Evolutionary conservation across 2,888 invertebrate genomes (phyloP).

Genomic region (Caenorhabditis drosophilae): DNA sequence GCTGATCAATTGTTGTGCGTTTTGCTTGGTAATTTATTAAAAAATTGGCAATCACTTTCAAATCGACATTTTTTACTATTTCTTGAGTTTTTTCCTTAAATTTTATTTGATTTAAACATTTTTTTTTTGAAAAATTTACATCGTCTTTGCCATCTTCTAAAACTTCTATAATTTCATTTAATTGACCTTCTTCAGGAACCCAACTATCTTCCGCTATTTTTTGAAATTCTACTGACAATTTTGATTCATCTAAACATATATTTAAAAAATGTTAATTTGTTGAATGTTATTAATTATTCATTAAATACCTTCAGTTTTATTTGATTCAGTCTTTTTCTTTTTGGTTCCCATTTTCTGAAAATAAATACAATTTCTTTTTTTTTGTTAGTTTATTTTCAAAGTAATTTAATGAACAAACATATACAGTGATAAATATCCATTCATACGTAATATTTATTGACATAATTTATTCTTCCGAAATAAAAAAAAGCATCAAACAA

Average conservation of each 20-base stretch:
- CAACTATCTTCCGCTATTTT: conserved; percentile 11
- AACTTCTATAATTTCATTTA: conserved; percentile 8
- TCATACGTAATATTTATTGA: too few species aligned
- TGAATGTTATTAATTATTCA: neutral
- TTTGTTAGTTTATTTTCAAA: too few species aligned
- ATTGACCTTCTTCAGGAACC: conserved; percentile 14
- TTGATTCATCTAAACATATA: neutral
- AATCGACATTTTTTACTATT: conserved; percentile 8
- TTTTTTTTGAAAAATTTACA: neutral
- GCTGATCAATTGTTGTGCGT: conserved; percentile 11
- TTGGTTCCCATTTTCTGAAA: neutral
- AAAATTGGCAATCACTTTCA: conserved; percentile 17
- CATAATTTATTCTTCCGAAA: too few species aligned
- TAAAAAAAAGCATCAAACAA: too few species aligned
- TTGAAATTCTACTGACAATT: neutral
- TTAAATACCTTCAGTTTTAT: neutral
- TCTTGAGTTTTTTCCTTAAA: conserved; percentile 17
- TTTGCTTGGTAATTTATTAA: conserved; percentile 20
- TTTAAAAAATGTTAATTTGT: neutral
- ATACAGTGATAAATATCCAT: too few species aligned
- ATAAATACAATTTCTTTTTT: neutral
- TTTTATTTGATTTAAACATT: neutral
- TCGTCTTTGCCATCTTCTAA: conserved; percentile 28
- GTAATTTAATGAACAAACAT: too few species aligned
- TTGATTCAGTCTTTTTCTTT: neutral